phyloP scores from a whole-genome alignment of 2,797 vertebrate species.

The Argyrosomus regius region DNA sequence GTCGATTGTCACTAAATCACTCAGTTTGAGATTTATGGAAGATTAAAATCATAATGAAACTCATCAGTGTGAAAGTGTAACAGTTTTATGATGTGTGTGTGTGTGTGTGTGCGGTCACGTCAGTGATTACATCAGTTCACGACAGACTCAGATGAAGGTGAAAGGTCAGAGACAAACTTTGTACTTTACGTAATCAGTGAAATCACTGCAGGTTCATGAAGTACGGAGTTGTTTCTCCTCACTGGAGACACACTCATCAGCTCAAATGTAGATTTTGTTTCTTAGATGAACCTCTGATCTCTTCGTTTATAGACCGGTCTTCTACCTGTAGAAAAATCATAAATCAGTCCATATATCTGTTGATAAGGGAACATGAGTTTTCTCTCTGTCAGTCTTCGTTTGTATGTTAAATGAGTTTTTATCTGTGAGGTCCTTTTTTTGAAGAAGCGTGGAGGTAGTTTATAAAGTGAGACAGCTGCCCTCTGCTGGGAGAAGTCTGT shows the following conservation, averaged over 20 bases:
- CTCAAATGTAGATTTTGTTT: not conserved
- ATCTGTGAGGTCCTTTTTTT: not conserved
- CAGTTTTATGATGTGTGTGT: not conserved
- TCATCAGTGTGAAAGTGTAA: not conserved
- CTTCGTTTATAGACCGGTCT: not conserved
- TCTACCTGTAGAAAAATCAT: not conserved
- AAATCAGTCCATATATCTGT: not conserved
- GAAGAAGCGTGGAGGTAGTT: not conserved
- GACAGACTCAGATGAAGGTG: conserved; percentile 8
- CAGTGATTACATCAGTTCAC: conserved; percentile 13
- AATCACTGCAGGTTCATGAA: not conserved
- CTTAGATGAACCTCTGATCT: too few species aligned
- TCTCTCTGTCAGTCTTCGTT: too few species aligned
- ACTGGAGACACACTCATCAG: not conserved
- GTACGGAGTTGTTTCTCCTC: not conserved
- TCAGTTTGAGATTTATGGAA: not conserved
- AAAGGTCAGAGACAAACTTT: conserved; percentile 47
- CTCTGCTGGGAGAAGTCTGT: conserved; percentile 34
- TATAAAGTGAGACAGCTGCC: not conserved
- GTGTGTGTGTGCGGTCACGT: not conserved
- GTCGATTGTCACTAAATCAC: too few species aligned
- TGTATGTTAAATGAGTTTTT: not conserved
- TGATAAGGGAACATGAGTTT: not conserved
- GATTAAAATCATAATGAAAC: too few species aligned
- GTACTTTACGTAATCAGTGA: conserved; percentile 25